Evolutionary conservation across 2,888 invertebrate species (phyloP).

Genomic region (Parascotia fuliginaria): DNA sequence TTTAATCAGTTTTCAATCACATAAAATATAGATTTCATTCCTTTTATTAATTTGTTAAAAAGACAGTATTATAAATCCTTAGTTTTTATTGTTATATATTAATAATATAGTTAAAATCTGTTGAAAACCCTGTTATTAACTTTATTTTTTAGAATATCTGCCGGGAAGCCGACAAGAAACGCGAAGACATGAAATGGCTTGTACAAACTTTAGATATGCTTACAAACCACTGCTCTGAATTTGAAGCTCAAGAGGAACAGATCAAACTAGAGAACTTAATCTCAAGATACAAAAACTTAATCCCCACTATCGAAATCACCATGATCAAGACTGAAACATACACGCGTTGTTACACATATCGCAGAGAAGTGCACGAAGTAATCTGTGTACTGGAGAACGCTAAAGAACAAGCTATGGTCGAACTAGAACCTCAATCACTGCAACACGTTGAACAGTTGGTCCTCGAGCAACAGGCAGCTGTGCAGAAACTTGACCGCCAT

Average conservation of each 20-base stretch:
- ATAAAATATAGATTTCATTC: too few relatives aligned
- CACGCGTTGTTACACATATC: conserved; percentile 96
- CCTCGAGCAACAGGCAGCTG: conserved; percentile 92
- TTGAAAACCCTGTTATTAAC: background rate
- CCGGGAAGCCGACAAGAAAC: conserved; percentile 94
- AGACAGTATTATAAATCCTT: too few relatives aligned
- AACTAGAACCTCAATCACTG: conserved; percentile 88
- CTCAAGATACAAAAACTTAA: conserved; percentile 94
- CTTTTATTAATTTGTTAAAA: too few relatives aligned
- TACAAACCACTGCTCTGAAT: conserved; percentile 92
- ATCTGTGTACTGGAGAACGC: conserved; percentile 91
- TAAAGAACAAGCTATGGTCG: conserved; percentile 89
- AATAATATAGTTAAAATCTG: too few relatives aligned
- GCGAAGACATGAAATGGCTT: conserved; percentile 98
- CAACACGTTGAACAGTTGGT: conserved; percentile 91
- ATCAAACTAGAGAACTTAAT: conserved; percentile 92
- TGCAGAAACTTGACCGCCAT: conserved; percentile 93
- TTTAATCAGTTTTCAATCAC: too few relatives aligned
- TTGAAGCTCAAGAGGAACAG: conserved; percentile 92
- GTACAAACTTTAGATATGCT: conserved; percentile 96
- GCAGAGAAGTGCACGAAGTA: conserved; percentile 94
- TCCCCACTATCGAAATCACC: conserved; percentile 96
- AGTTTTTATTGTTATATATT: too few relatives aligned
- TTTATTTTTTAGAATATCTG: conserved; percentile 90
- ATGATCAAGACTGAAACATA: conserved; percentile 97